phyloP scores from a whole-genome alignment of 2,113 vertebrate genomes.

The Vireo altiloquus region DNA sequence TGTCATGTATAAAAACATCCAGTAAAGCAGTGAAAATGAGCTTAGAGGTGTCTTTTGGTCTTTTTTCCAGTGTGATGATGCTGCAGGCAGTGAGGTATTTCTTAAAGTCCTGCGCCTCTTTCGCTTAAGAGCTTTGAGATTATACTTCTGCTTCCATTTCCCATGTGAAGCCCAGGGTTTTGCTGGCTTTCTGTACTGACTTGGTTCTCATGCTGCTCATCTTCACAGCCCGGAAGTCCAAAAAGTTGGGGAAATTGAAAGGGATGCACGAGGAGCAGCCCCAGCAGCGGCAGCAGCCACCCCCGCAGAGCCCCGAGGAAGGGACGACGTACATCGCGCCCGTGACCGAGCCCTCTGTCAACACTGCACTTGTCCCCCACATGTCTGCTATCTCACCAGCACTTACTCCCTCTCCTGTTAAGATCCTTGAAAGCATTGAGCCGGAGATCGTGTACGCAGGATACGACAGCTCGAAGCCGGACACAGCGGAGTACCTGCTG shows the following conservation, averaged over 20 bases:
- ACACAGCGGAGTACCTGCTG: constrained; percentile 92
- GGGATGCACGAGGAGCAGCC: constrained; percentile 85
- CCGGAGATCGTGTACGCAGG: constrained; percentile 92
- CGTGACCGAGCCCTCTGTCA: constrained; percentile 84
- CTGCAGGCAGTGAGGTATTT: neutral
- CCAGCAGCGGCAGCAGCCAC: constrained; percentile 65
- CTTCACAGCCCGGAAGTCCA: constrained; percentile 91
- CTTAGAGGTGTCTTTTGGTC: neutral
- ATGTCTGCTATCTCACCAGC: constrained; percentile 82
- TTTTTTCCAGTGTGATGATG: neutral
- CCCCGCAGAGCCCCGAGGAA: constrained; percentile 85
- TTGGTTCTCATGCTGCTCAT: neutral
- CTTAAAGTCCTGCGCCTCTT: neutral
- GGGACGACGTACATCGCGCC: constrained; percentile 83
- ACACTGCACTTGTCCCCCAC: constrained; percentile 87
- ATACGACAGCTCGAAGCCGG: constrained; percentile 89
- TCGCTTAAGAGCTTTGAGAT: neutral
- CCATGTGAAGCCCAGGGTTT: neutral
- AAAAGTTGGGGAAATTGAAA: constrained; percentile 96
- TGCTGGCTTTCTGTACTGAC: neutral
- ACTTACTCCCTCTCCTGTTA: constrained; percentile 87
- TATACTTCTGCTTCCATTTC: neutral
- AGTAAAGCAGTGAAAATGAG: neutral
- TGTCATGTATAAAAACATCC: neutral
- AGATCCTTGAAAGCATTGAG: constrained; percentile 93